phyloP scores from a whole-genome alignment of 2,888 invertebrate genomes.

The Venustoraphidia nigricollis region DNA sequence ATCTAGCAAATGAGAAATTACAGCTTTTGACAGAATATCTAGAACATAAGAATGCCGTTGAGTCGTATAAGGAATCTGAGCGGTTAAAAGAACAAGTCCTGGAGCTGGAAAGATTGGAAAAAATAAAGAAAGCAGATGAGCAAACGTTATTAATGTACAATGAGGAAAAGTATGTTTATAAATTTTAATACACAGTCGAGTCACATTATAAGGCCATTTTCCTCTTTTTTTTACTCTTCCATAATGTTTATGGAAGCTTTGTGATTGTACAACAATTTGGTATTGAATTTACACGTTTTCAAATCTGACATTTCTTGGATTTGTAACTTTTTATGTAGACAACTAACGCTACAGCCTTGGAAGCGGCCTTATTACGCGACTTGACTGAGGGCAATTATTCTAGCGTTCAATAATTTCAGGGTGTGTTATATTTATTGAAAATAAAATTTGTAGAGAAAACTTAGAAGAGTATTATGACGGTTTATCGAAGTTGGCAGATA shows the following conservation, averaged over 20 bases:
- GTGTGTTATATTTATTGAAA: neutral
- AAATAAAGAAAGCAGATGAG: neutral
- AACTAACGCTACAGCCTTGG: too few species aligned
- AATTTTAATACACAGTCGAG: neutral
- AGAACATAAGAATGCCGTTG: neutral
- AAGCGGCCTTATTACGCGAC: too few species aligned
- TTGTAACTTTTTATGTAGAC: too few species aligned
- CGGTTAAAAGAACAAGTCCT: neutral
- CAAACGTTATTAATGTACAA: neutral
- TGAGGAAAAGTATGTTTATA: slow-evolving; percentile 1
- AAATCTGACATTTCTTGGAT: too few species aligned
- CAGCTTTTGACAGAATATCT: neutral
- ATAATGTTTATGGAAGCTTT: too few species aligned
- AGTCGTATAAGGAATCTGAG: neutral
- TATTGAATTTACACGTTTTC: too few species aligned
- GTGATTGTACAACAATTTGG: too few species aligned
- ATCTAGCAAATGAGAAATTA: neutral
- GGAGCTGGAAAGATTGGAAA: neutral
- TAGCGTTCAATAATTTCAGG: too few species aligned
- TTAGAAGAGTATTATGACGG: slow-evolving; percentile 48
- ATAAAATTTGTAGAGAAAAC: slow-evolving; percentile 31
- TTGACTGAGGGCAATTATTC: too few species aligned
- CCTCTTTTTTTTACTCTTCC: too few species aligned
- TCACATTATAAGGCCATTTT: too few species aligned
- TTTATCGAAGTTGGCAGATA: slow-evolving; percentile 40